Conservation (phyloP, 2,888 invertebrate species). For the Eupithecia subfuscata region DNA sequence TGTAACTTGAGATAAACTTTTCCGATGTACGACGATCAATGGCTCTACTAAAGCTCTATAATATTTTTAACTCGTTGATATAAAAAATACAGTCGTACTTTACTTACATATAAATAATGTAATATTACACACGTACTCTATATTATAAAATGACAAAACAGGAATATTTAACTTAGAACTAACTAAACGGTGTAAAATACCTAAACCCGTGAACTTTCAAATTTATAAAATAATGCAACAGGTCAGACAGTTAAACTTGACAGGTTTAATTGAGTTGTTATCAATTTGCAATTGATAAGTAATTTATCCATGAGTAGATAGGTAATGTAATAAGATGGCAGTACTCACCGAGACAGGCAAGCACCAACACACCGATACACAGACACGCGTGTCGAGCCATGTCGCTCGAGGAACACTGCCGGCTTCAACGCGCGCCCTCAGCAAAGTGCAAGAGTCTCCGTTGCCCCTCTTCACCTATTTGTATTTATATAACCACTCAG, state of each 20-base stretch:
- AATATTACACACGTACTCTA: background rate
- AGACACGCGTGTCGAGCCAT: conserved; percentile 83
- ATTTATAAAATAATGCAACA: background rate
- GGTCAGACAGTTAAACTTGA: background rate
- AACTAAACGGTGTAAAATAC: background rate
- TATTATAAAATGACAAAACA: background rate
- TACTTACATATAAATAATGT: background rate
- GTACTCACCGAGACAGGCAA: conserved; percentile 80
- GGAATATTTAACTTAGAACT: background rate
- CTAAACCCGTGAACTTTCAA: background rate
- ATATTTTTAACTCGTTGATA: background rate
- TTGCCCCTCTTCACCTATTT: conserved; percentile 83
- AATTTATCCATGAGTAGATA: background rate
- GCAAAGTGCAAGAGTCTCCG: conserved; percentile 81
- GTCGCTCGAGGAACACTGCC: conserved; percentile 80
- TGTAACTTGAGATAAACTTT: background rate
- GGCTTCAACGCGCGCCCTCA: conserved; percentile 71
- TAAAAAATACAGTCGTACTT: background rate
- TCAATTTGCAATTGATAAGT: conserved; percentile 20
- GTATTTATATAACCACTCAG: conserved; percentile 81
- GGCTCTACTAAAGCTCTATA: conserved; percentile 5
- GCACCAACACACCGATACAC: conserved; percentile 77
- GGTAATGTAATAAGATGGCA: conserved; percentile 23
- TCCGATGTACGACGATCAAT: background rate
- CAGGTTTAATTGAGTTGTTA: background rate